A percentile compares a stretch with the other conserved stretches of the same genome.
Conservation (phyloP, 2,888 invertebrate genomes). For the Chrysopilus asiliformis region DNA sequence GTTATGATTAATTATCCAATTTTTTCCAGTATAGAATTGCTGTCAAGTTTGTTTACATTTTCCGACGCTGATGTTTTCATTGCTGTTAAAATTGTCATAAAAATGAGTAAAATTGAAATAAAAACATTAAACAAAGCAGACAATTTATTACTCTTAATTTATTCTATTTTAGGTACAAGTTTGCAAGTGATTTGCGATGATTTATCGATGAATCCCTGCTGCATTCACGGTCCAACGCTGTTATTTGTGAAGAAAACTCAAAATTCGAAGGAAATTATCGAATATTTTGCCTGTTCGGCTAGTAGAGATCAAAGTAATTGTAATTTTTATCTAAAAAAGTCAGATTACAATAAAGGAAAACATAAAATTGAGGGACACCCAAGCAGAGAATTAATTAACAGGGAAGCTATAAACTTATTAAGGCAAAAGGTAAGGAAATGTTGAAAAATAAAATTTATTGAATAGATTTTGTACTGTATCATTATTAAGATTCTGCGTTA, state of each 20-base stretch:
- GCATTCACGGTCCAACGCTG: constrained; percentile 64
- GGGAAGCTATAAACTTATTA: background rate
- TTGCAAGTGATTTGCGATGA: constrained; percentile 41
- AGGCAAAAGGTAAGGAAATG: background rate
- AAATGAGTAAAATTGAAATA: too few relatives aligned
- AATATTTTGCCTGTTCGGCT: constrained; percentile 62
- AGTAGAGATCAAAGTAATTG: constrained; percentile 70
- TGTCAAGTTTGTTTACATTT: too few relatives aligned
- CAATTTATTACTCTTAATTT: too few relatives aligned
- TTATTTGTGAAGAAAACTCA: constrained; percentile 42
- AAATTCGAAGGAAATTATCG: background rate
- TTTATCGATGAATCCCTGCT: constrained; percentile 50
- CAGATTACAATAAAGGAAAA: constrained; percentile 25
- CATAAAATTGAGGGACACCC: constrained; percentile 38
- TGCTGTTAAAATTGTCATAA: too few relatives aligned
- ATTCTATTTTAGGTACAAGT: constrained; percentile 1
- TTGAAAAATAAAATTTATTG: too few relatives aligned
- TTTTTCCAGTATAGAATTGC: too few relatives aligned
- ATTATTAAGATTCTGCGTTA: too few relatives aligned
- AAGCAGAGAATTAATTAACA: constrained; percentile 13
- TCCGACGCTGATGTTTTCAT: too few relatives aligned
- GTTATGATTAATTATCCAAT: too few relatives aligned
- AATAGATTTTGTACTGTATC: too few relatives aligned
- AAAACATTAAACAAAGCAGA: too few relatives aligned
- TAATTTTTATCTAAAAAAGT: constrained; percentile 44